Evolutionary conservation across 1,140 invertebrate species (phyloP).

Genomic region (Drosophila novamexicana): DNA sequence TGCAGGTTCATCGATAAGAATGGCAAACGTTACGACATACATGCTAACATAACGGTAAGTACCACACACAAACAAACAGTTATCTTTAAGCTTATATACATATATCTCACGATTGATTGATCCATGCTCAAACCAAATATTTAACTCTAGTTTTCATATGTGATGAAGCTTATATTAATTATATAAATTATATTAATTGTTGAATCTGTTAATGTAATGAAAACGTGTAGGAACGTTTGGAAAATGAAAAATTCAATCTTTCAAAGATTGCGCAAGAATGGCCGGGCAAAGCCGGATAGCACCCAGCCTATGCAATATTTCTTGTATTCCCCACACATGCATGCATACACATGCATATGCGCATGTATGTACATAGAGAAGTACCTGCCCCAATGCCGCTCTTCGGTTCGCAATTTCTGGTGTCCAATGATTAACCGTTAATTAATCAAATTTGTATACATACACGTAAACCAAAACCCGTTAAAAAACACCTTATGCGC

Average conservation of each 20-base stretch:
- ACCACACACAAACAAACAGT: conserved; percentile 5
- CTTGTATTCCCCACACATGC: background rate
- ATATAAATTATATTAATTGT: no score
- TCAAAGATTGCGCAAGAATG: no score
- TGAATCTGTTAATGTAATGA: no score
- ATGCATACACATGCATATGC: background rate
- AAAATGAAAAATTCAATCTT: no score
- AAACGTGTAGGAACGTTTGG: no score
- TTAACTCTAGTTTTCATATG: no score
- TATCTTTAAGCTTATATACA: conserved; percentile 12
- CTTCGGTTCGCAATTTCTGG: background rate
- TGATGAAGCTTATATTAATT: no score
- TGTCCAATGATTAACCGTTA: background rate
- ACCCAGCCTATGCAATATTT: no score
- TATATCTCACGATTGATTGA: background rate
- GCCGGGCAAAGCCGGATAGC: no score
- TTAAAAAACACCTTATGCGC: no score
- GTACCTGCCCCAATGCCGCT: conserved; percentile 1
- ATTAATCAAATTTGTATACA: background rate
- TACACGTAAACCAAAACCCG: background rate
- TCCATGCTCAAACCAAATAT: no score
- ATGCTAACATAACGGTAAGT: conserved; percentile 99
- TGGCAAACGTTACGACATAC: conserved; percentile 98
- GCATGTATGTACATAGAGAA: background rate
- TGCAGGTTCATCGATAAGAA: conserved; percentile 98